Evolutionary conservation across 2,888 invertebrate species (phyloP), one percentile per base, ranked within the genome.

Genomic region (Sinohyriopsis cumingii): DNA sequence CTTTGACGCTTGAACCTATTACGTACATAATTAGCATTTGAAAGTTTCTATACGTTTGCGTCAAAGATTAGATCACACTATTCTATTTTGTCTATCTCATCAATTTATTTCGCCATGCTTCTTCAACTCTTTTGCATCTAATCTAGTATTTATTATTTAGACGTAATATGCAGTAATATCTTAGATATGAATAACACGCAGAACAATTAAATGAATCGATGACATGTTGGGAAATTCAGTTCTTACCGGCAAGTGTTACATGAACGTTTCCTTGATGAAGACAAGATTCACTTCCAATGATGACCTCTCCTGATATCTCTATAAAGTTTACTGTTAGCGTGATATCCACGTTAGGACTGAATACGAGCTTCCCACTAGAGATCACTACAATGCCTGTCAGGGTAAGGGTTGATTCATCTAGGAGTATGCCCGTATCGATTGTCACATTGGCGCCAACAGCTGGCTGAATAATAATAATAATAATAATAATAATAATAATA

Each of bases 281-380:
- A 59, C 45, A 57, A 19, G 33, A 33, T 59, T 57, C 61, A 3
- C 61, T 55, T 22, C 61, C 67, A 19, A 53, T 63, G 22, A 55
- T 53, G 15, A 63, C 15, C 24, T 63, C 63, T 55, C 63, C 63
- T 54, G 53, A 54, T n/a, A 59, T 54, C 19, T 33, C 24, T 15
- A 67, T n/a, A 53, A 53, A 61, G 61, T 25, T 24, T 60, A 67
- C 9, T 24, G 20, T 22, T 20, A 82, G 67, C 0, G n/a, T 67
- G 15, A 78, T 65, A 45, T 45, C 65, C 9, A 61, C 59, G 22
- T 70, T 74, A 22, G 66, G 55, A 9, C 75, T 77, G 66, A 73
- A 78, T 19, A 82, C 65, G 25, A 82, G 60, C 4, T 56, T 63
- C 3, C 65, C 73, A 9, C 70, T 73, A 20, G 55, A 22, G 25